These are phyloP conservation scores for Microcebus ravelobensis DNA, from an alignment of 2,113 vertebrate species.

Conservation along the genomic window DNA sequence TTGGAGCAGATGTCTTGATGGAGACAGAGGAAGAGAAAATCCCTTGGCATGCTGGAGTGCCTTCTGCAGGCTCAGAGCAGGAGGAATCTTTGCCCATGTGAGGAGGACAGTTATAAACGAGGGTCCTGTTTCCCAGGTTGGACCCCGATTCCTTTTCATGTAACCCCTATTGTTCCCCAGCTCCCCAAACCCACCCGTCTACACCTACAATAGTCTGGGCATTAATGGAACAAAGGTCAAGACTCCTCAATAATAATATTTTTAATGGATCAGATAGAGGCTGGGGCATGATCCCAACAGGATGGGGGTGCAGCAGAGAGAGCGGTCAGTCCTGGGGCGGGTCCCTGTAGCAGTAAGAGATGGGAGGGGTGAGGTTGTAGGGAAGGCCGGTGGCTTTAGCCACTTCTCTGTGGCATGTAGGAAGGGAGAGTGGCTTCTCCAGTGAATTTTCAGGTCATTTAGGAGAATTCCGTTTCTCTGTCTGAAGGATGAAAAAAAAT, in stretches of 20 bases:
- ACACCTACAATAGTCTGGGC: background rate
- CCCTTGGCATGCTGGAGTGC: background rate
- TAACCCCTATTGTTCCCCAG: background rate
- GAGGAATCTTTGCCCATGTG: background rate
- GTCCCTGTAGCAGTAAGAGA: background rate
- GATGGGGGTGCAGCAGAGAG: too few relatives aligned
- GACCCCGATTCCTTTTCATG: background rate
- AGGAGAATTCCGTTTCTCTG: background rate
- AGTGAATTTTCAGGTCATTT: background rate
- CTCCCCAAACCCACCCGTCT: fast-evolving
- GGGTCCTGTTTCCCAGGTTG: background rate
- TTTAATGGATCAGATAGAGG: background rate
- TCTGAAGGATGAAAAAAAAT: background rate
- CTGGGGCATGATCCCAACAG: background rate
- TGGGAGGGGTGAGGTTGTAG: background rate
- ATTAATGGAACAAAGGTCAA: background rate
- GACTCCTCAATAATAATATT: background rate
- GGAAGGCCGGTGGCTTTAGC: background rate
- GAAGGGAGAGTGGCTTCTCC: background rate
- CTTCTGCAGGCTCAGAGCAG: background rate
- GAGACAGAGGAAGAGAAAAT: background rate
- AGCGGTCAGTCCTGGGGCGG: background rate
- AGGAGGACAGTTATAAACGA: background rate
- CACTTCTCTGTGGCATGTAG: background rate
- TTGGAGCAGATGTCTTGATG: background rate